Evolutionary conservation across 2,888 invertebrate genomes (phyloP).

Genomic region (Cataglyphis altisquamis): DNA sequence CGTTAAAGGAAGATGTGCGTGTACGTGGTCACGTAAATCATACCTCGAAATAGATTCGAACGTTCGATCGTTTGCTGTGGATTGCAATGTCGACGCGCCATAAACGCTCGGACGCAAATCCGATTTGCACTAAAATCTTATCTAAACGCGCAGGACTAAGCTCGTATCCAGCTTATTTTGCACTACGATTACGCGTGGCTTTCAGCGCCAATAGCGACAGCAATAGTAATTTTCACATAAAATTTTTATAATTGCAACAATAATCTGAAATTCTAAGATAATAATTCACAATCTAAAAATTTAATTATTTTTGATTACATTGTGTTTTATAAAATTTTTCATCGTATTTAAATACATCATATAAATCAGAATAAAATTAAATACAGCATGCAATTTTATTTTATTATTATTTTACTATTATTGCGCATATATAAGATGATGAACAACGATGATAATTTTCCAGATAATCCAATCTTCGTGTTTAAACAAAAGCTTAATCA

Average conservation of each 20-base stretch:
- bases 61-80: conserved; percentile 57
- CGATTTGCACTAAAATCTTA: conserved; percentile 71
- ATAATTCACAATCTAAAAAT: conserved; percentile 9
- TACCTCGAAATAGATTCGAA: conserved; percentile 74
- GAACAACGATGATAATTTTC: conserved; percentile 17
- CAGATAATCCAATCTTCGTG: conserved; percentile 54
- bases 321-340: conserved; percentile 1
- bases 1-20: conserved; percentile 44
- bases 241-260: background rate
- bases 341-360: background rate
- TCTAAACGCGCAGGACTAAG: conserved; percentile 50
- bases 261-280: background rate
- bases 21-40: conserved; percentile 73
- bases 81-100: conserved; percentile 57
- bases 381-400: conserved; percentile 11
- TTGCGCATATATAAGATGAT: conserved; percentile 2
- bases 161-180: conserved; percentile 54
- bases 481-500: conserved; percentile 67
- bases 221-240: background rate
- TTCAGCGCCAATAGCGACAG: background rate
- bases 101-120: conserved; percentile 63
- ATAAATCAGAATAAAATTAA: conserved; percentile 20
- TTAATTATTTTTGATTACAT: conserved; percentile 5
- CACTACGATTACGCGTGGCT: conserved; percentile 51
- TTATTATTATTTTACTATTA: background rate